Evolutionary conservation across 2,888 invertebrate genomes (phyloP), one percentile per base, ranked within the genome.

Genomic region (Branchinecta sandiegonensis): DNA sequence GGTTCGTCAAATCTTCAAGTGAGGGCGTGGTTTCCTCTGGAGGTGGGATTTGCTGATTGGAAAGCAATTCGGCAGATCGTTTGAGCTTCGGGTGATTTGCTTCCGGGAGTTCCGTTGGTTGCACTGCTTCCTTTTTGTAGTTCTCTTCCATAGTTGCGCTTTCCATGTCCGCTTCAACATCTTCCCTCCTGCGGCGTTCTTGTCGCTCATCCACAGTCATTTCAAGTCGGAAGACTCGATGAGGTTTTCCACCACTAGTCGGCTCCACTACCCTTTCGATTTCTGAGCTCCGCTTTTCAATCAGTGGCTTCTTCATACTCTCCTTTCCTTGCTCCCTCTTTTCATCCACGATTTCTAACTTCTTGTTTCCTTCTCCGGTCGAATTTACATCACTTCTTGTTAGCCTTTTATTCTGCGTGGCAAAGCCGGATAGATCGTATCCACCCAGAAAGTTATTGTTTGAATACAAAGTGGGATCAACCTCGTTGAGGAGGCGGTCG

Each of bases 401-500:
- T 8, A n/a, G 14, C 14, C 14, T 8, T 65, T 65, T 14, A 17
- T 67, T 50, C 37, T 56, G 17, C 7, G 64, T 13, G 46, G 67
- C 12, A 14, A 46, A 14, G 46, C 47, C 10, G 23, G 67, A 17
- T 67, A 50, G 50, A 46, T 50, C 67, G 46, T 67, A 56, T 11
- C 47, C 50, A 37, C 48, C 67, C 11, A 67, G 17, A 46, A n/a
- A 67, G 23, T 56, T 56, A 9, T 10, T 23, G 8, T 56, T n/a
- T n/a, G 63, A 8, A 23, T n/a, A 8, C n/a, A 56, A 8, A 65
- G 17, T 23, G 6, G 56, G n/a, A 9, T 69, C 23, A 48, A 46
- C 23, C 37, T 13, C 47, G 23, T 66, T 17, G 48, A 69, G 12
- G 13, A 66, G 66, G 47, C 65, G 48, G 48, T 66, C 66, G 12